These are phyloP conservation scores for Plectus sambesii DNA, from an alignment of 1,140 invertebrate genomes.

Conservation along the genomic window DNA sequence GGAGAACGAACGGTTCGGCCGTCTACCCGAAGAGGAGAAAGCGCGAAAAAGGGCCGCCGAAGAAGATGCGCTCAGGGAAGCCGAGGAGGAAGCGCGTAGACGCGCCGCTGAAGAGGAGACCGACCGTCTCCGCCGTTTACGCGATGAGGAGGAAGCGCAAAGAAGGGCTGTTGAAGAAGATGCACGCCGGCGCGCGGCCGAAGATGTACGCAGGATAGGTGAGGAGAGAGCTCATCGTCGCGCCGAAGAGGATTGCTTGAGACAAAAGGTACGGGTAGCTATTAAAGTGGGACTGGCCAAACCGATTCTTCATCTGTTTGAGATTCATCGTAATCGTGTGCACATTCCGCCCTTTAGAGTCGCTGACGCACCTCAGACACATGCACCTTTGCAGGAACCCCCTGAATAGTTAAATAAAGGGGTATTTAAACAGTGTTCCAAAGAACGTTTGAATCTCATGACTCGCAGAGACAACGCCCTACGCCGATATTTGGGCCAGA, in stretches of 20 bases:
- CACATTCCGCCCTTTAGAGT: no score
- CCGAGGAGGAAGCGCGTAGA: constrained; percentile 18
- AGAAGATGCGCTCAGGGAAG: constrained; percentile 13
- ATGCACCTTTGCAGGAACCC: constrained; percentile 26
- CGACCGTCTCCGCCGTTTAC: constrained; percentile 8
- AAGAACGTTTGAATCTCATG: no score
- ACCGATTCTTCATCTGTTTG: no score
- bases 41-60: constrained; percentile 27
- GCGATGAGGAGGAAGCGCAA: constrained; percentile 27
- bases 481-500: no score
- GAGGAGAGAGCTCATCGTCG: neutral
- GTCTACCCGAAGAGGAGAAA: constrained; percentile 35
- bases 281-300: no score
- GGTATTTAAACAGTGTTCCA: no score
- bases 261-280: no score
- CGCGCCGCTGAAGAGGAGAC: constrained; percentile 20
- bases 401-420: no score
- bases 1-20: constrained; percentile 9
- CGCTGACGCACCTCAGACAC: no score
- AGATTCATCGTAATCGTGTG: no score
- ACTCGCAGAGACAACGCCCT: no score
- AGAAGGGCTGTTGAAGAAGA: constrained; percentile 7
- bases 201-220: neutral
- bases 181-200: constrained; percentile 3
- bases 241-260: neutral